Percentiles rank a stretch among this genome's conserved stretches.
Conservation (phyloP, 2,888 invertebrate species). For the Eurois occulta region DNA sequence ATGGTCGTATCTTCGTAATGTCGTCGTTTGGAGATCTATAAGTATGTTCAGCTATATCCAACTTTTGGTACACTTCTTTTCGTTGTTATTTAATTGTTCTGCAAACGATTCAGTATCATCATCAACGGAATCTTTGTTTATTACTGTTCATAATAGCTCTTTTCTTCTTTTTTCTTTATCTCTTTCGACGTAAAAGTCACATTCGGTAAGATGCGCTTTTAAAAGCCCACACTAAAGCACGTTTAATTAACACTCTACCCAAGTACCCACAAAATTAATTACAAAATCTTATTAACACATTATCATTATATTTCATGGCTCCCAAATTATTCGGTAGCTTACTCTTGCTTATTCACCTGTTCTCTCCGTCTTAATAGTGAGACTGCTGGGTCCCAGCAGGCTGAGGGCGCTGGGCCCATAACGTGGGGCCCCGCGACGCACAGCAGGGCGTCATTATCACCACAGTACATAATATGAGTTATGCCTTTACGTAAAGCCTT, state of each 20-base stretch:
- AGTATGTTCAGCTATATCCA: too few species aligned
- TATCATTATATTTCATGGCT: slow-evolving; percentile 41
- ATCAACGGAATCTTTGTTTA: neutral
- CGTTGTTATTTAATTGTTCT: neutral
- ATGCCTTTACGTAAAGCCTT: slow-evolving; percentile 36
- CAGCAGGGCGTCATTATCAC: slow-evolving; percentile 67
- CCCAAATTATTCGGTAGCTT: slow-evolving; percentile 45
- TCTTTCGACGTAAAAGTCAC: too few species aligned
- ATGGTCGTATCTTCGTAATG: neutral
- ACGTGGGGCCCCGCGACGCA: slow-evolving; percentile 58
- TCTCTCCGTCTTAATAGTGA: slow-evolving; percentile 52
- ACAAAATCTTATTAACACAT: slow-evolving; percentile 39
- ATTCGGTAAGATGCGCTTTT: neutral
- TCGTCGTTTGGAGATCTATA: too few species aligned
- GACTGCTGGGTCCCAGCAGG: slow-evolving; percentile 57
- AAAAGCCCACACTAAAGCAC: neutral
- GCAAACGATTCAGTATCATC: neutral
- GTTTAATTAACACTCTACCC: neutral
- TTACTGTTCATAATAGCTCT: neutral
- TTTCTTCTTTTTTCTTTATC: neutral
- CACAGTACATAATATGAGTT: slow-evolving; percentile 59
- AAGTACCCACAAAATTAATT: slow-evolving; percentile 23
- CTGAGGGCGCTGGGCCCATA: slow-evolving; percentile 52
- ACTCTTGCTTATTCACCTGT: slow-evolving; percentile 54
- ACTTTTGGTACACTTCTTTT: neutral